Evolutionary conservation across 2,113 vertebrate species (phyloP).

Genomic region (Chinchilla lanigera): DNA sequence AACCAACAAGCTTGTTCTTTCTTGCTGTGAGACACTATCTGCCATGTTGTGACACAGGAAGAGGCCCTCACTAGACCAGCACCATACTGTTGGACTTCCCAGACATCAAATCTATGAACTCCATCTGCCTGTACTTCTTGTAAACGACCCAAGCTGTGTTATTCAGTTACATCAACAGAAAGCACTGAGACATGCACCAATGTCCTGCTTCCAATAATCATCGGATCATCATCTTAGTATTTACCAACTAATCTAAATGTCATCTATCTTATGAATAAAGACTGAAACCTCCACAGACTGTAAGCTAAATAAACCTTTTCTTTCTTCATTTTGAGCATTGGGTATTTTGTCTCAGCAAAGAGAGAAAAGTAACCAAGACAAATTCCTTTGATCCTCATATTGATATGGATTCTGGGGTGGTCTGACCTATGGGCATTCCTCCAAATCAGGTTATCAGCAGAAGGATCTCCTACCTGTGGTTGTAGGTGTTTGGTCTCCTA

Average conservation of each 20-base stretch:
- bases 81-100: background rate
- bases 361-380: no score
- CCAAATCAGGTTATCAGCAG: background rate
- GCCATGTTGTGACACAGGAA: background rate
- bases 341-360: no score
- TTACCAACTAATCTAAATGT: background rate
- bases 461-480: background rate
- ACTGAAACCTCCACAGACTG: no score
- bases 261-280: background rate
- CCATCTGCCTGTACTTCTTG: background rate
- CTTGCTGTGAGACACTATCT: background rate
- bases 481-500: background rate
- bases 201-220: background rate
- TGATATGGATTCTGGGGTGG: background rate
- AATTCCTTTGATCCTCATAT: background rate
- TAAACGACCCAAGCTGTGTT: background rate
- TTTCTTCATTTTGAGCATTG: no score
- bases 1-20: background rate
- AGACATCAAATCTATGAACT: background rate
- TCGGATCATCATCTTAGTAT: background rate
- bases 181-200: background rate
- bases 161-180: background rate
- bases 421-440: background rate
- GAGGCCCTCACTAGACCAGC: background rate
- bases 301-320: no score